A percentile compares a stretch with the other conserved stretches of the same genome.
phyloP scores from a whole-genome alignment of 2,797 vertebrate genomes.

The Melanotaenia nigrans region DNA sequence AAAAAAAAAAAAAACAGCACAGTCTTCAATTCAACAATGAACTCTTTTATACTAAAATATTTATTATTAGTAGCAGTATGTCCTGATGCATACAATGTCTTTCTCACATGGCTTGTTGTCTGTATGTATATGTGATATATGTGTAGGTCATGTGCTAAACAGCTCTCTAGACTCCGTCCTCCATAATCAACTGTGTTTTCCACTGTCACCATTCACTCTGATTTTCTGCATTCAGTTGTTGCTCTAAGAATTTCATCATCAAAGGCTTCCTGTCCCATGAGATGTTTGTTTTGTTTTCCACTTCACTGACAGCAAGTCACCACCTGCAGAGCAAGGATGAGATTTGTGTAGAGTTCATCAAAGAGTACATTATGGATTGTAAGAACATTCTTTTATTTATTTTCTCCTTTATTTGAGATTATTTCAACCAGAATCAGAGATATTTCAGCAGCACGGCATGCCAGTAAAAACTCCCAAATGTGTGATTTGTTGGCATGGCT shows the following conservation, averaged over 20 bases:
- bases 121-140: background rate
- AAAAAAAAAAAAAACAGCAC: too few species aligned
- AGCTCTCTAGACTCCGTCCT: conserved; percentile 12
- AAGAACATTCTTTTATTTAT: conserved; percentile 46
- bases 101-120: background rate
- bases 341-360: conserved; percentile 76
- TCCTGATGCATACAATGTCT: background rate
- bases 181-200: conserved; percentile 25
- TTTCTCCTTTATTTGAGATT: conserved; percentile 14
- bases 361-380: conserved; percentile 75
- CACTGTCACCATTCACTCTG: conserved; percentile 32
- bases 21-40: too few species aligned
- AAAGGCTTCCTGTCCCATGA: conserved; percentile 50
- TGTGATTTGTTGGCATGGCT: conserved; percentile 33
- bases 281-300: conserved; percentile 56
- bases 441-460: conserved; percentile 34
- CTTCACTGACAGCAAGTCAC: conserved; percentile 60
- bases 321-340: conserved; percentile 71
- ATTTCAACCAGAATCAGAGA: conserved; percentile 16
- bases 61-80: background rate
- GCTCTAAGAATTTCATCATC: conserved; percentile 58
- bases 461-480: conserved; percentile 29
- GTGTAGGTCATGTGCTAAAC: conserved; percentile 14
- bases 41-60: background rate
- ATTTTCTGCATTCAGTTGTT: conserved; percentile 28